Percentiles rank a stretch among this genome's conserved stretches.
Evolutionary conservation across 2,113 vertebrate species (phyloP).

Genomic region (Condylura cristata): DNA sequence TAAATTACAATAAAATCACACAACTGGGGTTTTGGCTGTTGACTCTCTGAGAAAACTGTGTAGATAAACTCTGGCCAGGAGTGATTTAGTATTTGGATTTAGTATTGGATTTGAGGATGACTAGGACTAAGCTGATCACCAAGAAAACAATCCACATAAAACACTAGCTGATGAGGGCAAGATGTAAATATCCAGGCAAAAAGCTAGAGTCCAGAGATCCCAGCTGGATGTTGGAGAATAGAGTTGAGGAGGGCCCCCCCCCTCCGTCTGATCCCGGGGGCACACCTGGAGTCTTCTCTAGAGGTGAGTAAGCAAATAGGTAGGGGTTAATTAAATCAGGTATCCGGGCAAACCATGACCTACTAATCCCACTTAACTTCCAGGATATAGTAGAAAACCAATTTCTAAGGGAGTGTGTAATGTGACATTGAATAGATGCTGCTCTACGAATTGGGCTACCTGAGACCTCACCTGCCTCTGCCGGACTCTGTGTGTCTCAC

Average conservation of each 20-base stretch:
- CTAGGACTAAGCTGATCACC: not conserved
- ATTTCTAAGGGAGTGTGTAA: not conserved
- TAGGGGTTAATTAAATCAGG: not conserved
- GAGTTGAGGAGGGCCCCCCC: not conserved
- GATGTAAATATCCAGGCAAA: not conserved
- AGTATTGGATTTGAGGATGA: not conserved
- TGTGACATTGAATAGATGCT: not conserved
- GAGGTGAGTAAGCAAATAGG: rapidly evolving
- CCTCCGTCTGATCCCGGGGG: not conserved
- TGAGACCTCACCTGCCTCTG: not conserved
- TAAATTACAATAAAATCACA: not conserved
- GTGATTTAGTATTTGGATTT: not conserved
- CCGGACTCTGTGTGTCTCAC: not conserved
- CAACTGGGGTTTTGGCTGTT: not conserved
- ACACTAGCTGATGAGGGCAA: not conserved
- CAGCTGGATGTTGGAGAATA: not conserved
- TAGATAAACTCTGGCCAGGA: not conserved
- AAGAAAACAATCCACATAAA: not conserved
- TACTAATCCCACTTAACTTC: not conserved
- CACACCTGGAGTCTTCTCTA: not conserved
- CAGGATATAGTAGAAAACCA: not conserved
- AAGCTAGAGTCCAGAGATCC: not conserved
- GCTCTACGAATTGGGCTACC: not conserved
- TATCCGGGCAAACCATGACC: not conserved
- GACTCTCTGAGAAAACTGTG: not conserved